These are phyloP conservation scores for Cephus sareptanus DNA, from an alignment of 2,888 invertebrate species.

Conservation along the genomic window DNA sequence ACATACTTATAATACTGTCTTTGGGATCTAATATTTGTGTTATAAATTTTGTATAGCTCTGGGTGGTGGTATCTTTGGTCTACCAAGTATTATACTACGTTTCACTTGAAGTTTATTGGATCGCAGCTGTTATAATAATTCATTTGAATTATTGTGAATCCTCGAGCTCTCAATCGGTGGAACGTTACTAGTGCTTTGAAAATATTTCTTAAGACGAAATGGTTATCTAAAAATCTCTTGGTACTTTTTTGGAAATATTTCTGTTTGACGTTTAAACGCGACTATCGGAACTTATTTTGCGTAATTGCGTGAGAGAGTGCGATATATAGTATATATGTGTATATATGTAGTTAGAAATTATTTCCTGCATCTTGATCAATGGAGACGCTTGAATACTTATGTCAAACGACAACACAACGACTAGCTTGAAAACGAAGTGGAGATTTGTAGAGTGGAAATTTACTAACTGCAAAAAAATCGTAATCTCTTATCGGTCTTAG, in stretches of 20 bases:
- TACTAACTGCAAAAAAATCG: neutral
- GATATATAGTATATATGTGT: neutral
- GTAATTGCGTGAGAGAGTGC: neutral
- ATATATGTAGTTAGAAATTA: neutral
- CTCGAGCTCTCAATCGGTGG: neutral
- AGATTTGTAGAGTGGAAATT: neutral
- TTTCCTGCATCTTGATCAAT: neutral
- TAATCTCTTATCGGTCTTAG: neutral
- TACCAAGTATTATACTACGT: neutral
- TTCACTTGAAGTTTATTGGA: neutral
- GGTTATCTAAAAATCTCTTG: neutral
- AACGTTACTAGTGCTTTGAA: neutral
- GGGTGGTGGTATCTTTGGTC: neutral
- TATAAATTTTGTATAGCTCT: too few relatives aligned
- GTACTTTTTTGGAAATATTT: neutral
- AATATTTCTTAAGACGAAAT: neutral
- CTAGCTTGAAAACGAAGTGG: neutral
- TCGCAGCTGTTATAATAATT: neutral
- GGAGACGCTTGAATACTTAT: neutral
- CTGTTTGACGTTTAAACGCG: neutral
- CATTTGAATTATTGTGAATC: neutral
- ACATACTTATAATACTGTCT: neutral
- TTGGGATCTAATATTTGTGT: neutral
- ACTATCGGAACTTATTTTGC: neutral
- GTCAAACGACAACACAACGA: neutral